phyloP scores from a whole-genome alignment of 2,113 vertebrate genomes.

The Talpa occidentalis region DNA sequence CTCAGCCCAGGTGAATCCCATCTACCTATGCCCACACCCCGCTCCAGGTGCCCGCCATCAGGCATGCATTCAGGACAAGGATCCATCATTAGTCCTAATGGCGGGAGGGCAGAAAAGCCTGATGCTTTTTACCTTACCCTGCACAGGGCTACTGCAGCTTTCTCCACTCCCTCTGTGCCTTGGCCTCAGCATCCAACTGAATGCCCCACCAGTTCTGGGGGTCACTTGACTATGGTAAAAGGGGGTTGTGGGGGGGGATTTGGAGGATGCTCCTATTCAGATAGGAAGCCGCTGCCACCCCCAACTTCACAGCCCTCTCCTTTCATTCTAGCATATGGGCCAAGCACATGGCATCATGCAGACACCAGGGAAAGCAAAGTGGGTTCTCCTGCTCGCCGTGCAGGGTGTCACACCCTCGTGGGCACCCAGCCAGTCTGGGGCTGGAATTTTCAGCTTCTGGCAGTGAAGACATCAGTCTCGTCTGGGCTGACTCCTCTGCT shows the following conservation, averaged over 20 bases:
- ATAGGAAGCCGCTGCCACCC: neutral
- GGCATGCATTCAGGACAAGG: no score
- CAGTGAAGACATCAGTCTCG: accelerated
- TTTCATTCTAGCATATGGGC: neutral
- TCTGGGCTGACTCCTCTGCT: neutral
- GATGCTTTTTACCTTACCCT: no score
- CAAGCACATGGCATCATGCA: accelerated
- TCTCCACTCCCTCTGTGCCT: neutral
- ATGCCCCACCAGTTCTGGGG: neutral
- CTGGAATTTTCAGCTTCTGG: neutral
- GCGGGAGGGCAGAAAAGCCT: no score
- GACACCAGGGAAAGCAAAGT: neutral
- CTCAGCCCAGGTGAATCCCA: no score
- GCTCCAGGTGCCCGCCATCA: no score
- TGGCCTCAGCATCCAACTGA: neutral
- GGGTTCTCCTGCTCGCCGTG: neutral
- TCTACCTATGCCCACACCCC: no score
- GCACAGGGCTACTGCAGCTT: neutral
- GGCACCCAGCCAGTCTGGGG: neutral
- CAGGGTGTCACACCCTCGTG: accelerated
- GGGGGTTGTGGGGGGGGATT: neutral
- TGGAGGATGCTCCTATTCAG: neutral
- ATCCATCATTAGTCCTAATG: no score
- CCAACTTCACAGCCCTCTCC: neutral
- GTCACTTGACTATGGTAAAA: neutral